Conservation (phyloP, 2,113 vertebrate species). For the Tyto alba region DNA sequence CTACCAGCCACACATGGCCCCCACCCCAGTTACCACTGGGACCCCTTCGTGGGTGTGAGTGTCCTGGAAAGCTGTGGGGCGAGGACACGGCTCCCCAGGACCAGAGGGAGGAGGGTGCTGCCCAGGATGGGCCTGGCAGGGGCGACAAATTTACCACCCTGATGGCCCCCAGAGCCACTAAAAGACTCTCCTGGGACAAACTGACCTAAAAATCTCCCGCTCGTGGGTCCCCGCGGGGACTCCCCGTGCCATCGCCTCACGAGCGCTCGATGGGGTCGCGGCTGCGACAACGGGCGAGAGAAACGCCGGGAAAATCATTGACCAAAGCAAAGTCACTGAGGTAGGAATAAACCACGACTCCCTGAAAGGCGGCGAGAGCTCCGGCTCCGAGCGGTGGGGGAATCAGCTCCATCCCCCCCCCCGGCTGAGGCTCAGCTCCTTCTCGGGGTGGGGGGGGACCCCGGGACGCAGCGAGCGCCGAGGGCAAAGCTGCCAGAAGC, state of each 20-base stretch:
- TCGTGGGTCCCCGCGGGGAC: neutral
- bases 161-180: neutral
- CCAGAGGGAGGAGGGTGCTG: rapidly evolving
- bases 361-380: neutral
- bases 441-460: neutral
- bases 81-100: neutral
- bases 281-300: neutral
- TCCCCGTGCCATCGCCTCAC: rapidly evolving
- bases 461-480: rapidly evolving
- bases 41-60: rapidly evolving
- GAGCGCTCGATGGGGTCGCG: rapidly evolving
- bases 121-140: rapidly evolving
- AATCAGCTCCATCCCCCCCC: rapidly evolving
- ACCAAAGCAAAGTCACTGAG: constrained; percentile 6
- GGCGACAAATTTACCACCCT: neutral
- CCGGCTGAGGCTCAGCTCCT: neutral
- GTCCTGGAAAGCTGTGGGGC: rapidly evolving
- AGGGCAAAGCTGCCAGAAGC: neutral
- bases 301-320: neutral
- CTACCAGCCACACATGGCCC: rapidly evolving
- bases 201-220: neutral
- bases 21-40: neutral
- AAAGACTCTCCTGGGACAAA: neutral
- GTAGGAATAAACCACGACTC: neutral
- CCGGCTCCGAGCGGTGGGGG: neutral